Evolutionary conservation across 35 echinoderm and acorn worm genomes (phyloP), one percentile per base, ranked within the genome.

Genomic region (Anneissia japonica): DNA sequence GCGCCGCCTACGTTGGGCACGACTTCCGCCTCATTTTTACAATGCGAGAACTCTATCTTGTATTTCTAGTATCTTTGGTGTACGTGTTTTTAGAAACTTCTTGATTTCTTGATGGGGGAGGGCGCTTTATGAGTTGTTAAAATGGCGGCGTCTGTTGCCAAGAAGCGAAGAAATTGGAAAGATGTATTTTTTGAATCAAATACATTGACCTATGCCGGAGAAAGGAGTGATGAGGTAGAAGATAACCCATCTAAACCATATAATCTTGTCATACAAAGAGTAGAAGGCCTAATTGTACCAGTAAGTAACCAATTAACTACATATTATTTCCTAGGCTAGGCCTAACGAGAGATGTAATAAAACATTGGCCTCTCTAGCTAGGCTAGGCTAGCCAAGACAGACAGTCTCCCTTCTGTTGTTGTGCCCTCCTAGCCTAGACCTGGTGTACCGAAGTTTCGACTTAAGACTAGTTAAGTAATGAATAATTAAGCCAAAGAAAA

Each of bases 171-270:
- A 75, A 75, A 72, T 41, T 89, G 87, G 87, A 89, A 76, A 89
- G 80, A 73, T 40, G 33, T 83, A 32, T 46, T 89, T 75, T 32
- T 75, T 6, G 21, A 74, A 29, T 73, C 56, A 28, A 83, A 77
- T 30, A 38, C 39, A 46, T 38, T 83, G 73, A 37, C 87, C 32
- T 82, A 75, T 77, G 79, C 87, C 1, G 81, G 87, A 10, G 87
- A 89, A 76, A 83, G 87, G 38, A 89, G 79, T 74, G 87, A 89
- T 41, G 87, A 89, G 23, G 80, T 83, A 5, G 79, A 82, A 32
- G 73, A 73, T 34, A 82, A 73, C 33, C 79, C 72, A 10, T 89
- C 87, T 36, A 83, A 81, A 82, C 51, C 46, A 45, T 89, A 89
- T 39, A 83, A 51, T 31, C 31, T 89, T 35, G 37, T 0, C 31